Base-by-base conservation (phyloP, 2,888 invertebrate species). In the Philopedon plagiatum region DNA sequence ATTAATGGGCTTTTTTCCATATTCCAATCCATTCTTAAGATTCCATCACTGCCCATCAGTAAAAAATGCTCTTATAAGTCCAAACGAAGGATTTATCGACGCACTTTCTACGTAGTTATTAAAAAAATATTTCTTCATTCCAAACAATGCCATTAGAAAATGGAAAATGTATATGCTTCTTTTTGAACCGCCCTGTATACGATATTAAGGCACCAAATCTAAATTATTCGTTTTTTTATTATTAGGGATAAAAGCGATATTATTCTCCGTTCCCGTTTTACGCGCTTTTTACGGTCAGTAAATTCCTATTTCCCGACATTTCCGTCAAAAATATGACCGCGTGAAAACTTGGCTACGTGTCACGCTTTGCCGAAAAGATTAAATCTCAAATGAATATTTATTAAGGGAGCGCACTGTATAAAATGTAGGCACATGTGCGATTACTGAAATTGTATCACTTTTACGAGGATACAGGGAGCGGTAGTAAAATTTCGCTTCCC, bases 371-470 rank as follows among this genome's bases (percentile, higher is more conserved):
- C 29, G 51, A 54, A 54, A 32, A 54, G 51, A 54, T 54, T 54
- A 54, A 54, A 54, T 54, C 51, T 29, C 51, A 54, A 54, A 54
- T 54, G 51, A 54, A 54, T 54, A 54, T 54, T 54, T 54, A 54
- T 54, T 54, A 54, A n/a, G 51, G 29, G 51, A 54, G 29, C 51
- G 51, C 26, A 32, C 51, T 54, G 51, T 54, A 54, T 54, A 54
- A 54, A 54, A 54, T 54, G 26, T 54, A 54, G 51, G 51, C 51
- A 29, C 29, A 54, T 54, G 51, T 54, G 51, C 51, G 51, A 54
- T 54, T 32, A 54, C 51, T 29, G 11, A 29, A 54, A 54, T 29
- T 29, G 29, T 54, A 29, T 26, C 51, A 29, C 13, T 54, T 51
- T 54, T 29, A 29, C 13, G 51, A 18, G 29, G 11, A 15, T 2